Evolutionary conservation across 2,113 vertebrate genomes (phyloP).

Genomic region (Alectura lathami): DNA sequence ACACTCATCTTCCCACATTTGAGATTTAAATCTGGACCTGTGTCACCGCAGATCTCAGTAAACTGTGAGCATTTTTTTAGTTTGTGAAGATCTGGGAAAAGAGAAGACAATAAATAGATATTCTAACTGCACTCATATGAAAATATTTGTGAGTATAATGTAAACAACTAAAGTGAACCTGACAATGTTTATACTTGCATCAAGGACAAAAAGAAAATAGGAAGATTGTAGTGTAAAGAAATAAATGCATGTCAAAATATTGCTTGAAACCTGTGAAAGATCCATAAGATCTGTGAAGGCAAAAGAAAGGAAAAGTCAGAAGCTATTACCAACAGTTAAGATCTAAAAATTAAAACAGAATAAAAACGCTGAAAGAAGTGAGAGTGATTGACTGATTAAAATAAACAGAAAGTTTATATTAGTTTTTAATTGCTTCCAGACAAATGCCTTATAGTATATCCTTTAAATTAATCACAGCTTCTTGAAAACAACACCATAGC

Average conservation of each 20-base stretch:
- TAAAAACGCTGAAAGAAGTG: not conserved
- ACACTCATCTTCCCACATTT: not conserved
- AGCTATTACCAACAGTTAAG: not conserved
- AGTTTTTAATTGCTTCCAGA: conserved; percentile 43
- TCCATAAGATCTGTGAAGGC: not conserved
- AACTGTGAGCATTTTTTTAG: not conserved
- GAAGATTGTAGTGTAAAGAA: not conserved
- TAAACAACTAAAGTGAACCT: not conserved
- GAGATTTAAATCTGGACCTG: not conserved
- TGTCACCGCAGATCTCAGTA: not conserved
- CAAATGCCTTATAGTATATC: not conserved
- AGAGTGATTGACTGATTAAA: not conserved
- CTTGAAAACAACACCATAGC: not conserved
- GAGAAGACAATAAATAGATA: not conserved
- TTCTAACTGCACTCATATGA: not conserved
- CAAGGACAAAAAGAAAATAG: not conserved
- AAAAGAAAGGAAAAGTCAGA: not conserved
- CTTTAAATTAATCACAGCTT: not conserved
- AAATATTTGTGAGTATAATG: not conserved
- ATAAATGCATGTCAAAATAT: not conserved
- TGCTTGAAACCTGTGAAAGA: not conserved
- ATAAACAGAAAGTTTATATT: not conserved
- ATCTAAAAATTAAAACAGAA: not conserved
- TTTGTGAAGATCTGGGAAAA: not conserved
- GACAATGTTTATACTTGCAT: not conserved